Conservation (phyloP, 2,113 vertebrate species). For the Microcebus tavaratra region DNA sequence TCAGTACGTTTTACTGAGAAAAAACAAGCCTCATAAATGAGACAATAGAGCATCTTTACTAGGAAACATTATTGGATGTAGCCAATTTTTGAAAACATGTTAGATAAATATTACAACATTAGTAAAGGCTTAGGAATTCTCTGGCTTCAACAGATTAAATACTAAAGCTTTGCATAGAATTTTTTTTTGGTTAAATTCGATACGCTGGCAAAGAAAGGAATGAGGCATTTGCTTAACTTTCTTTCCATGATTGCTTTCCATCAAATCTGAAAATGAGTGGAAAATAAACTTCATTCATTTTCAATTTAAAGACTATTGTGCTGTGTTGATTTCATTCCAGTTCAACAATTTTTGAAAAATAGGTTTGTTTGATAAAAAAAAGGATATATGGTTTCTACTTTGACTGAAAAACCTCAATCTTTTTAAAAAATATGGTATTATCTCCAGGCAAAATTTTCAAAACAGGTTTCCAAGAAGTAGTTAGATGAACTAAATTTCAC, state of each 20-base stretch:
- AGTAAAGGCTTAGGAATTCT: not conserved
- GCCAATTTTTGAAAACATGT: not conserved
- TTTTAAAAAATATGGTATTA: not conserved
- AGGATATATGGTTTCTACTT: not conserved
- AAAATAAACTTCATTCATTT: conserved; percentile 1
- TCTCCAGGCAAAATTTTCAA: not conserved
- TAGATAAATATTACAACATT: not conserved
- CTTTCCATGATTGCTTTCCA: not conserved
- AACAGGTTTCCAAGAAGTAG: not conserved
- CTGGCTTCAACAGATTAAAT: not conserved
- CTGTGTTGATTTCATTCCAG: not conserved
- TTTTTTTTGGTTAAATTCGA: not conserved
- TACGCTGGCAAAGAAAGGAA: not conserved
- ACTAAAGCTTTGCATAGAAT: not conserved
- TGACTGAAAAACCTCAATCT: not conserved
- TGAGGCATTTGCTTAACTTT: not conserved
- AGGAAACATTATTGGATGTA: not conserved
- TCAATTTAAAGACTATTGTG: not conserved
- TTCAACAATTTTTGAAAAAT: not conserved
- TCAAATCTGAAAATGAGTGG: not conserved
- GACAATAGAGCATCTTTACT: not conserved
- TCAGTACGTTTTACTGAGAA: not conserved
- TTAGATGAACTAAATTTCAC: not conserved
- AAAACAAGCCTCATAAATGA: not conserved
- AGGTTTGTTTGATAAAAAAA: not conserved